Evolutionary conservation across 92 coral and sea anemone species (phyloP), one percentile per base, ranked within the genome.

Genomic region (Zoanthus solanderi): DNA sequence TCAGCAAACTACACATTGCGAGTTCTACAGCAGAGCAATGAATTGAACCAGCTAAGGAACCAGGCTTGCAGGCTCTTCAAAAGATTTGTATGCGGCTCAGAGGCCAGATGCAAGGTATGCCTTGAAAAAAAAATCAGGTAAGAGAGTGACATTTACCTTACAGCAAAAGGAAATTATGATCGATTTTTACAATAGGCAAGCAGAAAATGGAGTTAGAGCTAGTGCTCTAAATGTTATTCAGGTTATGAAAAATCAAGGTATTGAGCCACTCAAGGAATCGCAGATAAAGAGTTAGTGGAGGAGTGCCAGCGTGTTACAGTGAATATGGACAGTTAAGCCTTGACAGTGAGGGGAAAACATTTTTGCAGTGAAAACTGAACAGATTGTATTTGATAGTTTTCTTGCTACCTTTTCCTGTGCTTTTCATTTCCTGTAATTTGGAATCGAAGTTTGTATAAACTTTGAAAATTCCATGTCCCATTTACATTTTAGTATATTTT

Each of bases 81-180:
- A 13, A 57, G 69, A 78, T 29, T 42, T 11, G 8, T 78, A 48
- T 78, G 42, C 13, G 32, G 71, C 17, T 57, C 8, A 6, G 32
- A 60, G 83, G 14, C 83, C 83, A 5, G 83, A 52, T 13, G 12
- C 54, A 34, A 78, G 58, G 46, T 78, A 48, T 16, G 83, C 83
- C 31, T 30, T 78, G 44, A 76, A 57, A 63, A 78, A 78, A 32
- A 54, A 74, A 46, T 45, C 60, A 17, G 78, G 78, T 3, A 78
- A 78, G 47, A 14, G 71, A 16, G 71, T 78, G 4, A 78, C 69
- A 29, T 78, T 78, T 6, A 57, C 29, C 31, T 15, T 15, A 10
- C 46, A 78, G 82, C 82, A 77, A 44, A 78, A 56, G 61, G 71
- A 78, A 57, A 78, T 78, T 9, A 78, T 78, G 71, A 56, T 57